Evolutionary conservation across 2,113 vertebrate species (phyloP).

Genomic region (Solenodon paradoxus): DNA sequence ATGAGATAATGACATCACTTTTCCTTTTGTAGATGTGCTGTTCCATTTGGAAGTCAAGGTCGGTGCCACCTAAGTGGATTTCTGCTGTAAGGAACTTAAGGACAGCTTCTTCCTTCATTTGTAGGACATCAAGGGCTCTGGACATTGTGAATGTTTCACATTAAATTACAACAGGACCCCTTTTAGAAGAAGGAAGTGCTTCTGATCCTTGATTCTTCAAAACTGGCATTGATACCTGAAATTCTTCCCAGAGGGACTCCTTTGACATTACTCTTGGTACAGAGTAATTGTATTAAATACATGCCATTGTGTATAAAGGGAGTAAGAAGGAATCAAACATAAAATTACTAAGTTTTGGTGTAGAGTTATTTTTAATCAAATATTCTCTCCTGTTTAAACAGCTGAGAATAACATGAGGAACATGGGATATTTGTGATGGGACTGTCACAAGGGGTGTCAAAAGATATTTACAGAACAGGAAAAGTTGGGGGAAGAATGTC

Average conservation of each 20-base stretch:
- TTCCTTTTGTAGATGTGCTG: background rate
- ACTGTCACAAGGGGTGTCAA: background rate
- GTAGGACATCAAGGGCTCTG: background rate
- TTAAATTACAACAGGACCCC: background rate
- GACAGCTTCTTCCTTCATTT: no score
- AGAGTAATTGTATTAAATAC: background rate
- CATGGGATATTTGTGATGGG: background rate
- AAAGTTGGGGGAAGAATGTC: rapidly evolving
- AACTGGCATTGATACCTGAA: background rate
- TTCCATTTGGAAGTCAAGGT: background rate
- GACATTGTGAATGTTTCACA: background rate
- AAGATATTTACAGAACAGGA: background rate
- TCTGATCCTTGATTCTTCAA: background rate
- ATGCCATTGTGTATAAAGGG: background rate
- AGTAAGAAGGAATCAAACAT: background rate
- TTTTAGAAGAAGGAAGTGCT: background rate
- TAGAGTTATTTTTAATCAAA: background rate
- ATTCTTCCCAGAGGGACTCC: background rate
- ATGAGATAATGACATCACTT: background rate
- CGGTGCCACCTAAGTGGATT: background rate
- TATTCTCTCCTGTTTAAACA: background rate
- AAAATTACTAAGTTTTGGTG: background rate
- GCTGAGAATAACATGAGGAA: background rate
- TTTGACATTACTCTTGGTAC: background rate
- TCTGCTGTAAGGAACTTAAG: background rate